Percentiles rank a stretch among this genome's conserved stretches.
phyloP scores from a whole-genome alignment of 1,140 invertebrate species.

The Drosophila yakuba region DNA sequence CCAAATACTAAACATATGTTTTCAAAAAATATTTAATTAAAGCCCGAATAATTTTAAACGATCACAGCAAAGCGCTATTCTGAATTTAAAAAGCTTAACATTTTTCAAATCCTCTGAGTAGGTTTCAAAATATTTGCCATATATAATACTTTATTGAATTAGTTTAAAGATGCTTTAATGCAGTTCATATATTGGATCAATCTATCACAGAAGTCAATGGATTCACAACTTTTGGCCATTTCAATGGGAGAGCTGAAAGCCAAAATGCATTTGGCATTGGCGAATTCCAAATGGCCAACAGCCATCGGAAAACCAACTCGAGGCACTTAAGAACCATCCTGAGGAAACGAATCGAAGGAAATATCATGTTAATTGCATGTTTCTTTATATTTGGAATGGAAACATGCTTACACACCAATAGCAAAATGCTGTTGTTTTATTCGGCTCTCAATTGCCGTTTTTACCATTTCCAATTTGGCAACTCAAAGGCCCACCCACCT shows the following conservation, averaged over 20 bases:
- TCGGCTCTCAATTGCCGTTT: constrained; percentile 13
- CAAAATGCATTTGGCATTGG: constrained; percentile 38
- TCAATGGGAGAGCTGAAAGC: constrained; percentile 7
- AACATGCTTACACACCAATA: constrained; percentile 45
- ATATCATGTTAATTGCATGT: constrained; percentile 26
- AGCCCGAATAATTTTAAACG: too few species aligned
- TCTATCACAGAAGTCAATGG: constrained; percentile 15
- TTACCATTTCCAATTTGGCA: neutral
- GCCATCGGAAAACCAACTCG: constrained; percentile 38
- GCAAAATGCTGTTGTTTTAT: constrained; percentile 24
- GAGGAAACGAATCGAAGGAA: neutral
- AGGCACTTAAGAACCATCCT: constrained; percentile 30
- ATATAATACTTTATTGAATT: neutral
- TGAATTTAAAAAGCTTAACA: too few species aligned
- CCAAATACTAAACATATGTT: too few species aligned
- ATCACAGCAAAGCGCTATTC: too few species aligned
- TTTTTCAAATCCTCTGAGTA: too few species aligned
- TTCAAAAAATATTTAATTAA: too few species aligned
- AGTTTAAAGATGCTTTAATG: neutral
- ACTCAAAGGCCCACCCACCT: neutral
- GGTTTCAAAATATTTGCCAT: neutral
- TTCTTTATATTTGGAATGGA: constrained; percentile 15
- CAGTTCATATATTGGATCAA: constrained; percentile 1
- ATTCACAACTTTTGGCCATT: constrained; percentile 25
- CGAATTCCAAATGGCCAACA: constrained; percentile 46